A percentile compares a stretch with the other conserved stretches of the same genome.
Conservation (phyloP, 1,140 invertebrate species). For the Zaprionus nigranus region DNA sequence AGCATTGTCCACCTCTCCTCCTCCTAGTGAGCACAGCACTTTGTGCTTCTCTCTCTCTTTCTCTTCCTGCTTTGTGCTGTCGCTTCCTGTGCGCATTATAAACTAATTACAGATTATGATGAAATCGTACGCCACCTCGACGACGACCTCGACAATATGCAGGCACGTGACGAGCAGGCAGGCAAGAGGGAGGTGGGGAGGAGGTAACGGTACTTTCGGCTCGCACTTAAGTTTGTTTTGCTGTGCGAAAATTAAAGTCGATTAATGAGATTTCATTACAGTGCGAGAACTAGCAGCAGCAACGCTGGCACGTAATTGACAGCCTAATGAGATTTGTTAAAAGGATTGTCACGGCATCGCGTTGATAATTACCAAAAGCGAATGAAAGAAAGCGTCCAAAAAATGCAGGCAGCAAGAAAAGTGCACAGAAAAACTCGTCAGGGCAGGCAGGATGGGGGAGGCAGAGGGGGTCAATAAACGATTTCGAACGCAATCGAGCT, state of each 20-base stretch:
- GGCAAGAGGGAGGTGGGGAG: not conserved
- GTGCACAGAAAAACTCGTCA: not conserved
- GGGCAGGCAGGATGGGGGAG: not conserved
- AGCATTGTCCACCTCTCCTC: conserved; percentile 18
- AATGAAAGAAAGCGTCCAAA: conserved; percentile 10
- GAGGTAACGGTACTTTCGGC: not conserved
- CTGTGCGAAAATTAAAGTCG: conserved; percentile 66
- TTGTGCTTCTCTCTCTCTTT: conserved; percentile 16
- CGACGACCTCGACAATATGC: conserved; percentile 61
- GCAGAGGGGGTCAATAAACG: conserved; percentile 3
- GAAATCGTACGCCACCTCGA: conserved; percentile 57
- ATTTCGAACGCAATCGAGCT: conserved; percentile 42
- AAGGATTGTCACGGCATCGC: conserved; percentile 68
- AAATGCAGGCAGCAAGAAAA: not conserved
- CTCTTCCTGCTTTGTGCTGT: conserved; percentile 35
- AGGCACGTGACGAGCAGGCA: not conserved
- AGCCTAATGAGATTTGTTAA: conserved; percentile 81
- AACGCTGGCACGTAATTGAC: conserved; percentile 74
- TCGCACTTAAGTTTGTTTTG: conserved; percentile 57
- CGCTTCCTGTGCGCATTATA: conserved; percentile 75
- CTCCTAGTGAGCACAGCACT: not conserved
- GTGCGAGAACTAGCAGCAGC: conserved; percentile 21
- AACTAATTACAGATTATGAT: conserved; percentile 81
- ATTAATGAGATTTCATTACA: conserved; percentile 77
- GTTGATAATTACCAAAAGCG: conserved; percentile 61